Base-by-base conservation (phyloP, 2,888 invertebrate genomes). In the Ptychoptera contaminata region DNA sequence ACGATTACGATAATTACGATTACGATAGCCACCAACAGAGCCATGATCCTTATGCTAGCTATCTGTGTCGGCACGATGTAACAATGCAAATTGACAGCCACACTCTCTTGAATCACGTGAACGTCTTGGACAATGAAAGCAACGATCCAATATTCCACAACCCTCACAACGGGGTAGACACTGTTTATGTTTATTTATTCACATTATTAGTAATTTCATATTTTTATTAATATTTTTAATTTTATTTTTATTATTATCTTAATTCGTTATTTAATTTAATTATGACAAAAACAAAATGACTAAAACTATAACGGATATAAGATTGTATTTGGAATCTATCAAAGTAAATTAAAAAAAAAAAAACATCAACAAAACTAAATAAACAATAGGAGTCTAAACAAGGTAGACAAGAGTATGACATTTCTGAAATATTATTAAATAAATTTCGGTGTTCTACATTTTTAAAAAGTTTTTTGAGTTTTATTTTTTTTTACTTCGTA, bases 61-160 rank as follows among this genome's bases (percentile, higher is more conserved):
- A 35, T 70, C 60, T 67, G 77, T 78, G 62, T 79, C 82, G 56
- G 78, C 87, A 62, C 86, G 81, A 71, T 87, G 87, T 62, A 87
- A 78, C 62, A 87, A 74, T 59, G 86, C 86, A 70, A 87, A 87
- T 69, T 87, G 85, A 73, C 87, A 87, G 69, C 85, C 85, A 67
- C 87, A 87, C 68, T 87, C 87, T 63, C 86, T 79, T 12, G 42
- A 42, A 53, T 77, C 76, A 55, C 74, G 70, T 65, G 76, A 72
- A 63, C 82, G 76, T 58, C 82, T 74, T 55, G 82, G 80, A 68
- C 82, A 82, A 71, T 81, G 82, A 77, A 86, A 86, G 77, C 86
- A 87, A 70, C 81, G 81, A 70, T 85, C 83, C 77, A 86, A 80
- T 55, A 84, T 73, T 67, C 86, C 85, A 79, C 85, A 86, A 64